phyloP scores from a whole-genome alignment of 2,113 vertebrate genomes.

The Lophius piscatorius region DNA sequence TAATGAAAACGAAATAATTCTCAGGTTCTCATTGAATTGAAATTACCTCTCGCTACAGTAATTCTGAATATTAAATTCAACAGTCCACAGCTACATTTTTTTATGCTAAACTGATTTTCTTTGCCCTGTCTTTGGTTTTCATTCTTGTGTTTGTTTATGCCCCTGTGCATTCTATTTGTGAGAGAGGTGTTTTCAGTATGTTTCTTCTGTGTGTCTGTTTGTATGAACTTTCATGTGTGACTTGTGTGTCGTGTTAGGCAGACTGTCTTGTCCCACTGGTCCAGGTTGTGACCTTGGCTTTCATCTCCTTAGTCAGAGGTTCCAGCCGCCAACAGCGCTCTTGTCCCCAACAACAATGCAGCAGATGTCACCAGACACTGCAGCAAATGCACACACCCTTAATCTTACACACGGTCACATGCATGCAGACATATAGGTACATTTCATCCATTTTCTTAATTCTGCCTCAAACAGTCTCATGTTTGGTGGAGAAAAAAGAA shows the following conservation, averaged over 20 bases:
- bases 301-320: slow-evolving; percentile 73
- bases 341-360: slow-evolving; percentile 60
- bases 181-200: slow-evolving; percentile 1
- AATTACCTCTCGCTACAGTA: no score
- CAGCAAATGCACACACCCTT: slow-evolving; percentile 33
- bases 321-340: slow-evolving; percentile 61
- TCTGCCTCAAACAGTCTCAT: slow-evolving; percentile 59
- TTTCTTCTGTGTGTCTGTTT: slow-evolving; percentile 11
- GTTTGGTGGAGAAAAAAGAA: slow-evolving; percentile 64
- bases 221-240: slow-evolving; percentile 47
- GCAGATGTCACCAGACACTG: slow-evolving; percentile 73
- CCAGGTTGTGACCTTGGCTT: slow-evolving; percentile 74
- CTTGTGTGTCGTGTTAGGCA: slow-evolving; percentile 31
- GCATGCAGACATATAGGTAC: slow-evolving; percentile 22
- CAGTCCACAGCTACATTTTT: no score
- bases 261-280: slow-evolving; percentile 65
- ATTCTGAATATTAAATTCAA: no score
- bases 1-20: no score
- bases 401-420: slow-evolving; percentile 19
- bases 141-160: slow-evolving; percentile 44
- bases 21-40: no score
- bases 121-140: no score
- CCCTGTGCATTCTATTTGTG: slow-evolving; percentile 6
- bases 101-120: no score
- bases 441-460: slow-evolving; percentile 44